Conservation (phyloP, 2,113 vertebrate genomes). For the Rhinogobius similis region DNA sequence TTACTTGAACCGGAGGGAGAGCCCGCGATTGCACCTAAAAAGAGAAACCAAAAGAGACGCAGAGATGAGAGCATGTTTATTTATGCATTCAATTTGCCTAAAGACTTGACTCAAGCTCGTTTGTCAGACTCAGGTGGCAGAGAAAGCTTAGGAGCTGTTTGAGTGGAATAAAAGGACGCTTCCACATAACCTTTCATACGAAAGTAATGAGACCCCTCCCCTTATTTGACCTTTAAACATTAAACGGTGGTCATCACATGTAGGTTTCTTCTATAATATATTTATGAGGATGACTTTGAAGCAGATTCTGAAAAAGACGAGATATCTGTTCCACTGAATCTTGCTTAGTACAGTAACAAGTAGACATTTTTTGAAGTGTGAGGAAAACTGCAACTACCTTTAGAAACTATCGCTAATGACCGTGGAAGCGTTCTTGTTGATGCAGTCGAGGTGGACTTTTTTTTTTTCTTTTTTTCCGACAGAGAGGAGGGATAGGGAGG, state of each 20-base stretch:
- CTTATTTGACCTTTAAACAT: conserved; percentile 25
- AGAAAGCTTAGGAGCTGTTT: conserved; percentile 33
- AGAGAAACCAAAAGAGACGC: conserved; percentile 59
- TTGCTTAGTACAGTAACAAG: conserved; percentile 24
- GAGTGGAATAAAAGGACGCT: conserved; percentile 35
- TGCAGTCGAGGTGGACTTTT: background rate
- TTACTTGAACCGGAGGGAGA: conserved; percentile 80
- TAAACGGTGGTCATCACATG: conserved; percentile 22
- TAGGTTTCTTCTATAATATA: conserved; percentile 33
- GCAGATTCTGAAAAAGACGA: conserved; percentile 25
- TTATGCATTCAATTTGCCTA: conserved; percentile 67
- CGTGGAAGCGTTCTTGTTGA: conserved; percentile 3
- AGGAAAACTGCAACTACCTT: conserved; percentile 4
- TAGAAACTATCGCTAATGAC: conserved; percentile 11
- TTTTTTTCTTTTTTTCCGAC: background rate
- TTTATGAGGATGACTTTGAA: conserved; percentile 7
- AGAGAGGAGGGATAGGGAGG: conserved; percentile 39
- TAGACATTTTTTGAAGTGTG: conserved; percentile 28
- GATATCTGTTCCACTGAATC: conserved; percentile 32
- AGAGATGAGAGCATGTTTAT: conserved; percentile 67
- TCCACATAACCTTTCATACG: conserved; percentile 26
- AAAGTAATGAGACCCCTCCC: conserved; percentile 36
- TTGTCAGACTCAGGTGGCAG: conserved; percentile 60
- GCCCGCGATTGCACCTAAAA: conserved; percentile 77
- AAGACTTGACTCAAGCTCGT: conserved; percentile 61